Percentiles rank a stretch among this genome's conserved stretches.
These are phyloP conservation scores for Vidua macroura DNA, from an alignment of 2,113 vertebrate species.

Conservation along the genomic window DNA sequence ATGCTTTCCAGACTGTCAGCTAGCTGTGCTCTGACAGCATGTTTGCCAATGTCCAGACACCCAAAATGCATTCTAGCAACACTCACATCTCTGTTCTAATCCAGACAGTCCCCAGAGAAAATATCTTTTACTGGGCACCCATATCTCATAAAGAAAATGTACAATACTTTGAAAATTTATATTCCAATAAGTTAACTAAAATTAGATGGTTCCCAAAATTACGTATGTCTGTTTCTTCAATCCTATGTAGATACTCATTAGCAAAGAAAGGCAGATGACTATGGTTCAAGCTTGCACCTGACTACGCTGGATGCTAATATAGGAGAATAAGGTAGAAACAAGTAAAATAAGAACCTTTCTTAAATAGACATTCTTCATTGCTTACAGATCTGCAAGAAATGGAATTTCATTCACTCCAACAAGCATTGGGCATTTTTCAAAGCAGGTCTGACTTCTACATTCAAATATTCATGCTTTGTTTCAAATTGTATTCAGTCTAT, in stretches of 20 bases:
- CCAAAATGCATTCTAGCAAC: slow-evolving; percentile 13
- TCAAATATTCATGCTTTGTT: not conserved
- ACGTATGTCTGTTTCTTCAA: not conserved
- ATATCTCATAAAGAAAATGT: not conserved
- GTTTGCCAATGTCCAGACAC: not conserved
- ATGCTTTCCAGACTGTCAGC: not conserved
- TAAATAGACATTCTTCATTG: not conserved
- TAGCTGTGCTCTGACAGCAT: not conserved
- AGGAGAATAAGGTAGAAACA: not conserved
- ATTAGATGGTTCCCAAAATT: not conserved
- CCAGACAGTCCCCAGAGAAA: not conserved
- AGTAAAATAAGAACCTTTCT: not conserved
- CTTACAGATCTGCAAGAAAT: not conserved
- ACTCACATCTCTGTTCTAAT: not conserved
- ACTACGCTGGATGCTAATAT: not conserved
- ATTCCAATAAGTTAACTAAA: not conserved
- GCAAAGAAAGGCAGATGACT: not conserved
- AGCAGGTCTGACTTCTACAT: not conserved
- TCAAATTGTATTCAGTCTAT: not conserved
- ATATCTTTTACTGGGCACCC: not conserved
- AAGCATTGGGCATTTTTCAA: not conserved
- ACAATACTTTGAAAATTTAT: not conserved
- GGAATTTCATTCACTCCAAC: not conserved
- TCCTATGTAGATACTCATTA: not conserved
- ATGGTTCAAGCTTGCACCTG: not conserved